Percentiles rank a stretch among this genome's conserved stretches.
Conservation (phyloP, 2,797 vertebrate species). For the Hipposideros larvatus region DNA sequence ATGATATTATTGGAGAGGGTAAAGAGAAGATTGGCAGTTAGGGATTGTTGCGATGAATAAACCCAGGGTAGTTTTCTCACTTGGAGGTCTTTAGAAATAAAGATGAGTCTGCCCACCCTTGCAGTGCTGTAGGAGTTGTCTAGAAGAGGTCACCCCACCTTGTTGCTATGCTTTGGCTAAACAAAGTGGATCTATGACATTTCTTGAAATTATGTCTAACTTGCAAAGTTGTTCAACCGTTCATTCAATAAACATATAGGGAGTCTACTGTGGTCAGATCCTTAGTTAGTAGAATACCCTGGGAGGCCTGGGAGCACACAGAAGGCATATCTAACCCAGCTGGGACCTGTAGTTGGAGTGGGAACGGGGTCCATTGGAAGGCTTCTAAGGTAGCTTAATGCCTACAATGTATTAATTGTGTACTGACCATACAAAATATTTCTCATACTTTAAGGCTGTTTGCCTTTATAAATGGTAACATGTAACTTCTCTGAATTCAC, state of each 20-base stretch:
- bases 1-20: conserved; percentile 35
- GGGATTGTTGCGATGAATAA: background rate
- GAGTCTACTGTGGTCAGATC: background rate
- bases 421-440: background rate
- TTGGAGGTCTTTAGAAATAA: conserved; percentile 13
- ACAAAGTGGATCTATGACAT: background rate
- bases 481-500: conserved; percentile 19
- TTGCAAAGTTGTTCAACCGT: conserved; percentile 6
- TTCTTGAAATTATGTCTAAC: conserved; percentile 56
- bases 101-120: background rate
- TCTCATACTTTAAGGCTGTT: conserved; percentile 19
- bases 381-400: background rate
- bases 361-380: background rate
- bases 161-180: background rate
- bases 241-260: background rate
- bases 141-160: background rate
- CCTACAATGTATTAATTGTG: conserved; percentile 47
- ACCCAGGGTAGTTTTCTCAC: background rate
- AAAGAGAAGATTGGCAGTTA: background rate
- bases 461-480: conserved; percentile 33
- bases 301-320: background rate
- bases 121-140: background rate
- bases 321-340: background rate
- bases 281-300: background rate
- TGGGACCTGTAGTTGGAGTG: background rate